Conservation (phyloP, 2,113 vertebrate species). For the Rhipidura dahli region DNA sequence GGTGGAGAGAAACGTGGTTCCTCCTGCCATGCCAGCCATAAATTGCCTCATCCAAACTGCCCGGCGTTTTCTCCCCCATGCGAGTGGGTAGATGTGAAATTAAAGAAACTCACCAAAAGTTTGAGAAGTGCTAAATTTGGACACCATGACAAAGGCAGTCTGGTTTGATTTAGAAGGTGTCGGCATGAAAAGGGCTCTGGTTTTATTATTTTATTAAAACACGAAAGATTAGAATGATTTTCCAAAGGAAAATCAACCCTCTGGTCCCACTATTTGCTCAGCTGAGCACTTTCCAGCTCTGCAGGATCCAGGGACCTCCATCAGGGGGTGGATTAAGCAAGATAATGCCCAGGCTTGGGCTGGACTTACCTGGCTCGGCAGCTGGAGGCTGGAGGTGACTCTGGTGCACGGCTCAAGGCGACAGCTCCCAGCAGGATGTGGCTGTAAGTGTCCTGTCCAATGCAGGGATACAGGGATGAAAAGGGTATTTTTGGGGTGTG, state of each 20-base stretch:
- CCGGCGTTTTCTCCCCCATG: fast-evolving
- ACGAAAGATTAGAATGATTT: slow-evolving; percentile 39
- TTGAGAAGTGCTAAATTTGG: slow-evolving; percentile 52
- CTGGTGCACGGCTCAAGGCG: fast-evolving
- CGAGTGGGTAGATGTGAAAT: background rate
- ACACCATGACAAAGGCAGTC: slow-evolving; percentile 30
- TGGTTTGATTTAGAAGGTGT: slow-evolving; percentile 62
- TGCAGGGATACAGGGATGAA: background rate
- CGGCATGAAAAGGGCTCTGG: background rate
- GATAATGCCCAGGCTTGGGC: background rate
- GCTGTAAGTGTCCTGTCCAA: background rate
- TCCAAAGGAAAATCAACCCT: slow-evolving; percentile 18
- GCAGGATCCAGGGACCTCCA: background rate
- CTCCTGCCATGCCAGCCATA: background rate
- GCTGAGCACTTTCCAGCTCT: slow-evolving; percentile 19
- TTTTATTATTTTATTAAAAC: slow-evolving; percentile 59
- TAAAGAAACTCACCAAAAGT: slow-evolving; percentile 23
- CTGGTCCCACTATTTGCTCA: slow-evolving; percentile 46
- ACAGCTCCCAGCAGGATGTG: background rate
- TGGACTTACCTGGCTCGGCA: background rate
- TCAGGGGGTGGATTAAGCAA: background rate
- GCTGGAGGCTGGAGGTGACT: background rate
- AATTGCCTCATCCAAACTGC: background rate
- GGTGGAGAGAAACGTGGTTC: background rate
- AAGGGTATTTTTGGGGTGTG: fast-evolving